These are phyloP conservation scores for Myotis myotis DNA, from an alignment of 2,797 vertebrate species.

Conservation along the genomic window DNA sequence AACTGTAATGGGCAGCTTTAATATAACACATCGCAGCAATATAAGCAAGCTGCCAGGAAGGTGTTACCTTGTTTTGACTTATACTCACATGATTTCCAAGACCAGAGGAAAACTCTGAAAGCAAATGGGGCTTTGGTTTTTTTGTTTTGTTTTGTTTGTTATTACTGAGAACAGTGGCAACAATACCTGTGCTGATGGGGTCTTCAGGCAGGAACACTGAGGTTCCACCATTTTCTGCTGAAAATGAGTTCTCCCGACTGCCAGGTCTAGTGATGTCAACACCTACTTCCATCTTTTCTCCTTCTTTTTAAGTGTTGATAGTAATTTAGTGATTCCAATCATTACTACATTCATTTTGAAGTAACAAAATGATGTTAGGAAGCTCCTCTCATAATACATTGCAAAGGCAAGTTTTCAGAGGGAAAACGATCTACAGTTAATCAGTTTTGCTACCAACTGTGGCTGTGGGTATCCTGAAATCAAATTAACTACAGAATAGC, in stretches of 20 bases:
- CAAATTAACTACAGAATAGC: slow-evolving; percentile 38
- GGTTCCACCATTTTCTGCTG: slow-evolving; percentile 44
- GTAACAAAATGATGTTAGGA: slow-evolving; percentile 2
- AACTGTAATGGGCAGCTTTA: slow-evolving; percentile 37
- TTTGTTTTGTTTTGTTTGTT: slow-evolving; percentile 21
- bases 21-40: slow-evolving; percentile 59
- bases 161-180: slow-evolving; percentile 41
- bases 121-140: slow-evolving; percentile 20
- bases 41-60: slow-evolving; percentile 56
- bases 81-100: slow-evolving; percentile 53
- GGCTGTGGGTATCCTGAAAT: background rate
- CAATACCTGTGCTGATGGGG: background rate
- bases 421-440: background rate
- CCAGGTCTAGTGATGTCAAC: background rate
- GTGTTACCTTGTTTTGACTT: slow-evolving; percentile 51
- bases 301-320: slow-evolving; percentile 38
- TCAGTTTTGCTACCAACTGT: slow-evolving; percentile 32
- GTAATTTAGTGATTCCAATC: slow-evolving; percentile 45
- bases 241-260: slow-evolving; percentile 47
- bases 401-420: slow-evolving; percentile 49
- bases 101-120: slow-evolving; percentile 59
- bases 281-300: background rate
- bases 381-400: background rate
- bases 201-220: slow-evolving; percentile 42
- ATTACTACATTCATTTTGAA: slow-evolving; percentile 43